phyloP scores from a whole-genome alignment of 2,888 invertebrate genomes.

The Nomada ruficornis region DNA sequence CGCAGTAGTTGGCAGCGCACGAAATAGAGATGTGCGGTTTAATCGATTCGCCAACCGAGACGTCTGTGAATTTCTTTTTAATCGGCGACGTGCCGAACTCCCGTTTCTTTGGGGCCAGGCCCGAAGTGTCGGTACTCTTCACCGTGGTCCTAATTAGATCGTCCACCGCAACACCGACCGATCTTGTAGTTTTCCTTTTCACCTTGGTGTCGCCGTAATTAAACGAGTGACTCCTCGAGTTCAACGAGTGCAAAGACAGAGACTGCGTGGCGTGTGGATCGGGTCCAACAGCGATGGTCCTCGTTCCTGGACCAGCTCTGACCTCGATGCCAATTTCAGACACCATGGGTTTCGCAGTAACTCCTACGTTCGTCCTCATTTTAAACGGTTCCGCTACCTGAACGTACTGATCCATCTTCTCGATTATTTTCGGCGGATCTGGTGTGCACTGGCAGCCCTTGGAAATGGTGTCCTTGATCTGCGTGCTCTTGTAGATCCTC shows the following conservation, averaged over 20 bases:
- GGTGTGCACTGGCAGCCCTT: constrained; percentile 72
- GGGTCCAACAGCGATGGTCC: constrained; percentile 87
- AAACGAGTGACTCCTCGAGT: constrained; percentile 86
- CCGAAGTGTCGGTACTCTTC: constrained; percentile 84
- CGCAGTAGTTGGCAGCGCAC: constrained; percentile 86
- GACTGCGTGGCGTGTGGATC: constrained; percentile 83
- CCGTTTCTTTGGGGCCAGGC: constrained; percentile 77
- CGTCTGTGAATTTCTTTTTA: constrained; percentile 84
- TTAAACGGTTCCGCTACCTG: constrained; percentile 77
- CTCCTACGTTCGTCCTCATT: constrained; percentile 79
- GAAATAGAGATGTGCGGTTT: constrained; percentile 85
- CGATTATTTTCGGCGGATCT: constrained; percentile 55
- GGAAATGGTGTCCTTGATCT: constrained; percentile 66
- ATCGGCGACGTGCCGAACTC: constrained; percentile 82
- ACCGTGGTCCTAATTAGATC: constrained; percentile 75
- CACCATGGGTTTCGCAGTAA: constrained; percentile 81
- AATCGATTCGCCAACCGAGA: constrained; percentile 85
- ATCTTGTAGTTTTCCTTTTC: constrained; percentile 70
- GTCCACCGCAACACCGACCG: constrained; percentile 74
- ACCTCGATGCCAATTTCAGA: constrained; percentile 82
- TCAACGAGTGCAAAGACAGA: constrained; percentile 85
- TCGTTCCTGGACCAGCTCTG: constrained; percentile 83
- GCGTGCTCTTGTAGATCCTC: constrained; percentile 68
- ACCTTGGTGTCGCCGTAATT: constrained; percentile 86
- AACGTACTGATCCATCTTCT: constrained; percentile 70